A percentile compares a stretch with the other conserved stretches of the same genome.
These are phyloP conservation scores for Scelioninae gen. 1 DNA, from an alignment of 2,888 invertebrate genomes.

Conservation along the genomic window DNA sequence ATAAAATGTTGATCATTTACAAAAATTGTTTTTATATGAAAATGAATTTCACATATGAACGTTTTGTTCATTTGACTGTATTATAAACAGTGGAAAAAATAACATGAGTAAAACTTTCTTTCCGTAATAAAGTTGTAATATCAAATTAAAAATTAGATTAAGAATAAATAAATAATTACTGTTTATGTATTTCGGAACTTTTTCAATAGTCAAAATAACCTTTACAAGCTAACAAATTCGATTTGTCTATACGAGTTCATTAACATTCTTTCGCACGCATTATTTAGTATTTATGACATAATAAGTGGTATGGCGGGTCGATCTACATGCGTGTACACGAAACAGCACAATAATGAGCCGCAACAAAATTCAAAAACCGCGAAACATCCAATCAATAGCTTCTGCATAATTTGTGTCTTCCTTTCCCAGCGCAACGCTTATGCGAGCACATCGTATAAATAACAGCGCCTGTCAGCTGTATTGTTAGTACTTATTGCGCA, in stretches of 20 bases:
- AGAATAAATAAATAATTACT: too few relatives aligned
- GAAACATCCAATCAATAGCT: slow-evolving; percentile 63
- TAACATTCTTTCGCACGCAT: slow-evolving; percentile 39
- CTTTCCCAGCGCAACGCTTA: slow-evolving; percentile 58
- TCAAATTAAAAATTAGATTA: too few relatives aligned
- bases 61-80: too few relatives aligned
- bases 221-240: slow-evolving; percentile 11
- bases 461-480: slow-evolving; percentile 49
- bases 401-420: slow-evolving; percentile 59
- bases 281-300: slow-evolving; percentile 43
- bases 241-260: slow-evolving; percentile 44
- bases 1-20: too few relatives aligned
- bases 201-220: background rate
- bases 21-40: too few relatives aligned
- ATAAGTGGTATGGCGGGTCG: slow-evolving; percentile 12
- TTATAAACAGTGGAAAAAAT: too few relatives aligned
- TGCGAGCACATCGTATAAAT: slow-evolving; percentile 54
- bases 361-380: slow-evolving; percentile 60
- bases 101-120: too few relatives aligned
- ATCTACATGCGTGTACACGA: slow-evolving; percentile 34
- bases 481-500: slow-evolving; percentile 62
- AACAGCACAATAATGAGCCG: slow-evolving; percentile 48
- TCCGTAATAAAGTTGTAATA: too few relatives aligned
- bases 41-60: too few relatives aligned
- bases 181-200: background rate